Evolutionary conservation across 2,797 vertebrate genomes (phyloP).

Genomic region (Falco novaeseelandiae): DNA sequence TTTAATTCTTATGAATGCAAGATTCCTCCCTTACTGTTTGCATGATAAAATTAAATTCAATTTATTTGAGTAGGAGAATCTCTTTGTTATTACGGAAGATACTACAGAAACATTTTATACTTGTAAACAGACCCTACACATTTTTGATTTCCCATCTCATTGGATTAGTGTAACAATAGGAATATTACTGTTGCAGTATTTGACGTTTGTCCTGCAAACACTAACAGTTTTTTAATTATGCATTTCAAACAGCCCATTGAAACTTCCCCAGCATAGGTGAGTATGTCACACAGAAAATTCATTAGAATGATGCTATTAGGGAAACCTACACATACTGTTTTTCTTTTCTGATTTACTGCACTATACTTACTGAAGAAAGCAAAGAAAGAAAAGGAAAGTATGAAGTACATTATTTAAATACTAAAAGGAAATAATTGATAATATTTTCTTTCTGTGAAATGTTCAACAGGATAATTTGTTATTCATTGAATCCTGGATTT

Average conservation of each 20-base stretch:
- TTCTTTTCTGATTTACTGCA: background rate
- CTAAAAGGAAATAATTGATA: background rate
- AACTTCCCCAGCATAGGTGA: background rate
- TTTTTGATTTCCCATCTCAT: background rate
- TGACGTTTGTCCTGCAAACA: background rate
- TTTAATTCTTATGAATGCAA: background rate
- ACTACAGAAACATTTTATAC: background rate
- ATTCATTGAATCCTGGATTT: constrained; percentile 15
- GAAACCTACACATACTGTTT: background rate
- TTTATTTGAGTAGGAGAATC: background rate
- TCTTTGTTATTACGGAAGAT: background rate
- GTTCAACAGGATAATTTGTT: background rate
- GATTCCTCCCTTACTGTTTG: background rate
- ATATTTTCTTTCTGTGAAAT: background rate
- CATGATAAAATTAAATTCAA: background rate
- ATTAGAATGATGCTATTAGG: background rate
- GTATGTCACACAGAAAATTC: background rate
- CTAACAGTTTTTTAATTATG: background rate
- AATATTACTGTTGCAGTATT: background rate
- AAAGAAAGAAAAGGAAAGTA: background rate
- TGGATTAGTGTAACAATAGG: background rate
- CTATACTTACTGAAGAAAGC: background rate
- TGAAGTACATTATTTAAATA: background rate
- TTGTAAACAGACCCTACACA: background rate
- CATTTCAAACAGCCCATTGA: background rate